phyloP scores from a whole-genome alignment of 2,888 invertebrate species.

The Cordylochernes scorpioides region DNA sequence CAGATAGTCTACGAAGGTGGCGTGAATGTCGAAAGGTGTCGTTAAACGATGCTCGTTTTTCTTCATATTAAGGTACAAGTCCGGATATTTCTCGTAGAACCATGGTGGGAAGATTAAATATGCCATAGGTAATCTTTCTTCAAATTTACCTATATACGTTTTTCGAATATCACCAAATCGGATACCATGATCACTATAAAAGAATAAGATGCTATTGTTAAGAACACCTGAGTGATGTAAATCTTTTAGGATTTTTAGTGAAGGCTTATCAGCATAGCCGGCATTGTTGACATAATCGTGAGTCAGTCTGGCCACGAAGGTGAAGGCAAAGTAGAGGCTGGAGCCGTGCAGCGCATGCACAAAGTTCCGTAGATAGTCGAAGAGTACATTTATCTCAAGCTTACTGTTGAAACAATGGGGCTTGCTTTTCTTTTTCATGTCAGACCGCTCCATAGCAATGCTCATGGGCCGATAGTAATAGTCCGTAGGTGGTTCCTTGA shows the following conservation, averaged over 20 bases:
- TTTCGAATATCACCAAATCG: slow-evolving; percentile 54
- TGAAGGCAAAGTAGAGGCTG: slow-evolving; percentile 17
- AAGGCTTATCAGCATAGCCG: slow-evolving; percentile 19
- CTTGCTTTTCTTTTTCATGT: slow-evolving; percentile 7
- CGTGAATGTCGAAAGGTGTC: slow-evolving; percentile 23
- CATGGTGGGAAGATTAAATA: slow-evolving; percentile 20
- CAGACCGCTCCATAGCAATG: slow-evolving; percentile 18
- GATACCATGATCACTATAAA: slow-evolving; percentile 67
- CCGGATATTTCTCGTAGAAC: slow-evolving; percentile 18
- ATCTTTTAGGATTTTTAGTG: slow-evolving; percentile 28
- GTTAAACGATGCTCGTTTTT: slow-evolving; percentile 20
- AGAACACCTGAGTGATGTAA: slow-evolving; percentile 30
- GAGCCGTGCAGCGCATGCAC: slow-evolving; percentile 7
- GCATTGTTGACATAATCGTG: slow-evolving; percentile 20
- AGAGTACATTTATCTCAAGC: slow-evolving; percentile 9
- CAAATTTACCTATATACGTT: slow-evolving; percentile 34
- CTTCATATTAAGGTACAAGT: slow-evolving; percentile 14
- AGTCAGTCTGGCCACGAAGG: slow-evolving; percentile 20
- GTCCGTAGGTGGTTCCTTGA: slow-evolving; percentile 19
- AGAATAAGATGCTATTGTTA: slow-evolving; percentile 37
- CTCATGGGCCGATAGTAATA: slow-evolving; percentile 20
- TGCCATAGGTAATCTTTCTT: slow-evolving; percentile 23
- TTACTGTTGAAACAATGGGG: slow-evolving; percentile 7
- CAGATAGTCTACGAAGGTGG: slow-evolving; percentile 20
- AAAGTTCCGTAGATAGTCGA: slow-evolving; percentile 8